phyloP scores from a whole-genome alignment of 2,888 invertebrate species.

The Eumerus sabulonum region DNA sequence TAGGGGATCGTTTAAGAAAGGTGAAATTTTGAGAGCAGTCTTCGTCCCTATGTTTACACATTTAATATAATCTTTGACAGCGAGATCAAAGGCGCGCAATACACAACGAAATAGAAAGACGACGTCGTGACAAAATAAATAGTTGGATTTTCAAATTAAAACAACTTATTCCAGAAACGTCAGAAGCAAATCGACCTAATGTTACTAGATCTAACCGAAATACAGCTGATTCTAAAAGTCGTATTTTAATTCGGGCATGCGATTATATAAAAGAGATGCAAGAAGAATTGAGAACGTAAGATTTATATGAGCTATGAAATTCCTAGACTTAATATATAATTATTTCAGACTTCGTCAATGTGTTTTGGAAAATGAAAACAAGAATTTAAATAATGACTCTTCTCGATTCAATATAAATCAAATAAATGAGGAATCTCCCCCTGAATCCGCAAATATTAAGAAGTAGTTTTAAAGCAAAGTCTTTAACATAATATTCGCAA shows the following conservation, averaged over 20 bases:
- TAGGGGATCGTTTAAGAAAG: too few species aligned
- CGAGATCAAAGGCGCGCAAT: slow-evolving; percentile 94
- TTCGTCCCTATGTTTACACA: too few species aligned
- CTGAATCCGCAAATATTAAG: too few species aligned
- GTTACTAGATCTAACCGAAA: slow-evolving; percentile 76
- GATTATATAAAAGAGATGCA: slow-evolving; percentile 94
- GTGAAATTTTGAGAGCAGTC: too few species aligned
- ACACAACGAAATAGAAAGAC: slow-evolving; percentile 96
- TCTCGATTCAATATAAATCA: too few species aligned
- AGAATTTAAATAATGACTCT: slow-evolving; percentile 75
- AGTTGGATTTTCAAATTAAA: slow-evolving; percentile 97
- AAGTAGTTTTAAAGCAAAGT: too few species aligned
- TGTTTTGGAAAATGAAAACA: slow-evolving; percentile 74
- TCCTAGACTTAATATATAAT: too few species aligned
- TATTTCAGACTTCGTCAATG: slow-evolving; percentile 74
- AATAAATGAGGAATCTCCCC: too few species aligned
- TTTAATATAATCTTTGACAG: slow-evolving; percentile 75
- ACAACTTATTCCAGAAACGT: slow-evolving; percentile 83
- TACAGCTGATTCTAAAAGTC: slow-evolving; percentile 91
- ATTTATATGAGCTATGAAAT: not conserved
- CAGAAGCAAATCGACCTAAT: slow-evolving; percentile 33
- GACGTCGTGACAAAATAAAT: slow-evolving; percentile 97
- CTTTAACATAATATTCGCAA: too few species aligned
- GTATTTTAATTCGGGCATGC: slow-evolving; percentile 96
- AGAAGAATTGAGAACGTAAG: slow-evolving; percentile 85